Evolutionary conservation across 53 echinoderm and acorn worm genomes (phyloP).

Genomic region (Holothuria leucospilota): DNA sequence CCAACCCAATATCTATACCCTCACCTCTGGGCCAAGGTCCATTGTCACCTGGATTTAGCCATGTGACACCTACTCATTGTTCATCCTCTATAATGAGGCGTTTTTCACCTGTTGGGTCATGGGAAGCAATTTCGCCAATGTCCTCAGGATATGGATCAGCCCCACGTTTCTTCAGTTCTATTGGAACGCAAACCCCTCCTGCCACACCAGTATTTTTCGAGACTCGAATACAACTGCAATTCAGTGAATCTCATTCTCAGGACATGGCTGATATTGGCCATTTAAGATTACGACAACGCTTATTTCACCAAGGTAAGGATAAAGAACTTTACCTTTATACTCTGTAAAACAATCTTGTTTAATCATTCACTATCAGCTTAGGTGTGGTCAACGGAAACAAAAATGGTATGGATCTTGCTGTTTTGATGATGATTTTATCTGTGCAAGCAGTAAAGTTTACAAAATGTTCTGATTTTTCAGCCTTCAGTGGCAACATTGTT

Average conservation of each 20-base stretch:
- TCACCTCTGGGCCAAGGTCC: conserved; percentile 35
- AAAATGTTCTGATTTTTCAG: no score
- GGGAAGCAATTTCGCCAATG: conserved; percentile 66
- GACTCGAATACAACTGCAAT: conserved; percentile 64
- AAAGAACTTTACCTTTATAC: background rate
- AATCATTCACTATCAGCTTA: no score
- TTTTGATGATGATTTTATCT: no score
- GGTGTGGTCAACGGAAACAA: no score
- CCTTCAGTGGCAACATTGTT: no score
- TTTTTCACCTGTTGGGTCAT: conserved; percentile 32
- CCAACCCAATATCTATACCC: conserved; percentile 45
- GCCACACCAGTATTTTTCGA: conserved; percentile 66
- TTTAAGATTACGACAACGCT: conserved; percentile 43
- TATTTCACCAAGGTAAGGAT: conserved; percentile 53
- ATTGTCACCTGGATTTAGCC: conserved; percentile 35
- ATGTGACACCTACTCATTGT: conserved; percentile 45
- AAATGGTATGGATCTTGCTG: no score
- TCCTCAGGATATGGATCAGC: conserved; percentile 83
- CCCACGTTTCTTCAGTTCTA: conserved; percentile 61
- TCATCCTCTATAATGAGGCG: conserved; percentile 45
- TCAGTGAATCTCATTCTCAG: conserved; percentile 17
- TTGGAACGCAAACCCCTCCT: conserved; percentile 71
- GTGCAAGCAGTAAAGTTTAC: no score
- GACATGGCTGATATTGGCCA: conserved; percentile 37
- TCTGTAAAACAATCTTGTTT: no score